Conservation (phyloP, 1,140 invertebrate species). For the Diachasma alloeum region DNA sequence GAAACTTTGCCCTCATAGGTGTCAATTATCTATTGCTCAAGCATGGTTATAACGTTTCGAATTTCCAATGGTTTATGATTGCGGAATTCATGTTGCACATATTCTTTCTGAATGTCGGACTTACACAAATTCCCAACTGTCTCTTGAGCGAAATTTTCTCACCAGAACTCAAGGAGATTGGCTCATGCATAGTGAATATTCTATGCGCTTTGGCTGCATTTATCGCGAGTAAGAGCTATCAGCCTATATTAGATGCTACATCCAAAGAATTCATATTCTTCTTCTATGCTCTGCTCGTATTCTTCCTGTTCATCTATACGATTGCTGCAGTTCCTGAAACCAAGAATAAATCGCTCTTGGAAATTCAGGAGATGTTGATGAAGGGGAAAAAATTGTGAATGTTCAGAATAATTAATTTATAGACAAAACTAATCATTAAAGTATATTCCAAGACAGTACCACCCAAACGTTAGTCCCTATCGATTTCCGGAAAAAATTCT, state of each 20-base stretch:
- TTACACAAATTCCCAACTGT: constrained; percentile 77
- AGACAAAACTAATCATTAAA: too few relatives aligned
- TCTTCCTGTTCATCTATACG: constrained; percentile 28
- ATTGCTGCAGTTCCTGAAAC: constrained; percentile 40
- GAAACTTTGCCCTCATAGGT: constrained; percentile 55
- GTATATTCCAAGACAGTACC: too few relatives aligned
- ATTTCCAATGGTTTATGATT: constrained; percentile 23
- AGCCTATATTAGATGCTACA: constrained; percentile 66
- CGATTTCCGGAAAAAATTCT: too few relatives aligned
- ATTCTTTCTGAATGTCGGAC: constrained; percentile 65
- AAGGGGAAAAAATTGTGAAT: background rate
- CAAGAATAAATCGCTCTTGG: constrained; percentile 42
- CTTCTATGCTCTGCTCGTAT: constrained; percentile 69
- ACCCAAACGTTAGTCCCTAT: too few relatives aligned
- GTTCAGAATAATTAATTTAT: too few relatives aligned
- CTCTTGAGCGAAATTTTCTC: constrained; percentile 58
- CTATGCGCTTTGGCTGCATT: constrained; percentile 78
- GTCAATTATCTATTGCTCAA: constrained; percentile 32
- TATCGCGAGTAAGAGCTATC: constrained; percentile 77
- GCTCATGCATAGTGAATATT: constrained; percentile 72
- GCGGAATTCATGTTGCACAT: background rate
- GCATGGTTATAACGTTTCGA: background rate
- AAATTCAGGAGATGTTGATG: constrained; percentile 38
- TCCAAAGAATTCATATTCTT: constrained; percentile 78
- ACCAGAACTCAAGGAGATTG: constrained; percentile 15